These are phyloP conservation scores for Cybosia mesomella DNA, from an alignment of 2,888 invertebrate species.

Conservation along the genomic window DNA sequence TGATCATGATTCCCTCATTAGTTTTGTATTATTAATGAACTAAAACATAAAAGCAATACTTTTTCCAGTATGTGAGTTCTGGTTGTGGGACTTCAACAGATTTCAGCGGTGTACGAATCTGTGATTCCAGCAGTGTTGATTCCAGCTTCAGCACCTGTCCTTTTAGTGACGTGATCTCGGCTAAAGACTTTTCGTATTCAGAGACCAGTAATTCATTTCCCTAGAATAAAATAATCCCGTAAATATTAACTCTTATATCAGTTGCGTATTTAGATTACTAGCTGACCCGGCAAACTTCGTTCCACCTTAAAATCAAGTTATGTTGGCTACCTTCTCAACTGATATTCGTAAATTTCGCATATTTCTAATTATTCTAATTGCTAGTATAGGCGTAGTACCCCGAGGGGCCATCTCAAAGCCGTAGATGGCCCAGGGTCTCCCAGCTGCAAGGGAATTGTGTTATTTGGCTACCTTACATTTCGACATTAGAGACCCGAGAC, in stretches of 20 bases:
- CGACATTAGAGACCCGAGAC: no score
- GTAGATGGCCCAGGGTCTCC: no score
- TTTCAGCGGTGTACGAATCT: constrained; percentile 70
- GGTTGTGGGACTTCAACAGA: constrained; percentile 61
- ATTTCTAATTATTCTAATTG: no score
- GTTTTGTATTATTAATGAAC: not conserved
- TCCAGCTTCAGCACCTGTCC: constrained; percentile 81
- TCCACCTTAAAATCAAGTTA: no score
- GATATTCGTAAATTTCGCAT: no score
- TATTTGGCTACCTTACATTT: no score
- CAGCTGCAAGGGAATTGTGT: no score
- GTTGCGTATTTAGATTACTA: no score
- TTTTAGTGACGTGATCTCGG: constrained; percentile 85
- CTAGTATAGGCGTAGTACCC: no score
- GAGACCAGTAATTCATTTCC: constrained; percentile 84
- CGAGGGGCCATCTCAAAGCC: no score
- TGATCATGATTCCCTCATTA: not conserved
- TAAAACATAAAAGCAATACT: constrained; percentile 51
- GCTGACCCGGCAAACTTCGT: no score
- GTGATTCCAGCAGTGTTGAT: constrained; percentile 77
- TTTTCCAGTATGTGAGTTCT: constrained; percentile 80
- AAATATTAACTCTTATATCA: not conserved
- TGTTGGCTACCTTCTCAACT: no score
- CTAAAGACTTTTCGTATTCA: constrained; percentile 84
- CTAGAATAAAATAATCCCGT: constrained; percentile 51